Conservation (phyloP, 1,140 invertebrate species). For the Bilobella aurantiaca region DNA sequence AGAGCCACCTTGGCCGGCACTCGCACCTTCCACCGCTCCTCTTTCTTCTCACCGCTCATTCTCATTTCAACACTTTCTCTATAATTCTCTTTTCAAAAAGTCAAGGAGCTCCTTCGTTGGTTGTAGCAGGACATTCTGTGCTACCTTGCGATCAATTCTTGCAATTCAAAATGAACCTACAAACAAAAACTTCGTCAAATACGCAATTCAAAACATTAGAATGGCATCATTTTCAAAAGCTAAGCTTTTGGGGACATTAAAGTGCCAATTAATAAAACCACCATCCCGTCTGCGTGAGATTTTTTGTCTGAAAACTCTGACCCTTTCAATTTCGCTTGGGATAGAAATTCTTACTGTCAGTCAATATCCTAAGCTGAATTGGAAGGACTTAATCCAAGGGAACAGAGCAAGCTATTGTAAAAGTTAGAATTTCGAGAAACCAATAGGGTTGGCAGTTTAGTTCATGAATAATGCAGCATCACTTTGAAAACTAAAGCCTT, state of each 20-base stretch:
- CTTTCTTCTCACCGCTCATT: neutral
- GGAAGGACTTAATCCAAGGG: neutral
- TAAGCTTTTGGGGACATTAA: too few species aligned
- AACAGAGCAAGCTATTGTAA: neutral
- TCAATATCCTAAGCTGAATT: neutral
- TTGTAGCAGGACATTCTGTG: too few species aligned
- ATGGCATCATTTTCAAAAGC: neutral
- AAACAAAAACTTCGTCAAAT: too few species aligned
- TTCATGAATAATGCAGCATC: neutral
- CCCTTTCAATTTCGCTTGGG: neutral
- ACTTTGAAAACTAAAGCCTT: too few species aligned
- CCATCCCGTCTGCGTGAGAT: neutral
- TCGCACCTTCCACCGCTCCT: constrained; percentile 17
- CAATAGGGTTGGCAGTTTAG: neutral
- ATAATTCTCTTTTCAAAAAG: neutral
- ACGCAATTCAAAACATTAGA: neutral
- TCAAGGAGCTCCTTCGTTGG: neutral
- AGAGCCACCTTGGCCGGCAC: constrained; percentile 29
- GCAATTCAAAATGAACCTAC: neutral
- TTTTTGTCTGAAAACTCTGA: neutral
- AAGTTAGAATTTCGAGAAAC: neutral
- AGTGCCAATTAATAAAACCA: too few species aligned
- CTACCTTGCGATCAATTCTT: too few species aligned
- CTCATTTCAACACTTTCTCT: neutral
- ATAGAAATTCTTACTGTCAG: neutral